Base-by-base conservation (phyloP, 2,113 vertebrate species). In the Crotalus horridus region DNA sequence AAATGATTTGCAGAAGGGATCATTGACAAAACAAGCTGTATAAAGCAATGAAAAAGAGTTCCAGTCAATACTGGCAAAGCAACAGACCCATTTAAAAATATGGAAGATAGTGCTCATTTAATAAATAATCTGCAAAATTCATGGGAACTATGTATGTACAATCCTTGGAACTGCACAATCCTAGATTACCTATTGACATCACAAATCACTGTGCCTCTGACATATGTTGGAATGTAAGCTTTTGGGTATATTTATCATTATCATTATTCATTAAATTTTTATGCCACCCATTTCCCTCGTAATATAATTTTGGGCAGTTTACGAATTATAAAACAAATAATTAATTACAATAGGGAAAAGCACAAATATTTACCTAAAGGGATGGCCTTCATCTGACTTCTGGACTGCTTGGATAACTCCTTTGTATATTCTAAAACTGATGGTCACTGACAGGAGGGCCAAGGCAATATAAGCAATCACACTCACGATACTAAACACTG, bases 381-480 rank as follows among this genome's bases (percentile, higher is more conserved):
- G 99, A 93, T 99, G 99, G 17, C 99, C 99, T 95, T 99, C 99
- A 13, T 99, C 98, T 0, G 99, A 99, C 96, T 99, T 99, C 97
- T 99, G 99, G 97, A 99, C 98, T 94, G 99, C 99, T 96, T 99
- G 99, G 98, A 99, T 98, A 96, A 99, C 98, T 94, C 98, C 99
- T 95, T 98, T 99, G 97, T 99, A 99, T 98, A 99, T 98, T 97
- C 99, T 99, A 98, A 99, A 99, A 97, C 98, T 98, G 98, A 99
- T 98, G 93, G 98, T 99, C 97, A 99, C 98, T 0, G 99, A 99
- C 12, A 99, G 99, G 96, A 99, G 98, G 81, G 98, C 98, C 98
- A 99, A 97, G 95, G 98, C 98, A 90, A 99, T 97, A 97, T 99
- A 99, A 95, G 99, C 99, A 46, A 97, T 97, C 53, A 99, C 99